These are phyloP conservation scores for Todiramphus saurophagus DNA, from an alignment of 2,113 vertebrate species.

Conservation along the genomic window DNA sequence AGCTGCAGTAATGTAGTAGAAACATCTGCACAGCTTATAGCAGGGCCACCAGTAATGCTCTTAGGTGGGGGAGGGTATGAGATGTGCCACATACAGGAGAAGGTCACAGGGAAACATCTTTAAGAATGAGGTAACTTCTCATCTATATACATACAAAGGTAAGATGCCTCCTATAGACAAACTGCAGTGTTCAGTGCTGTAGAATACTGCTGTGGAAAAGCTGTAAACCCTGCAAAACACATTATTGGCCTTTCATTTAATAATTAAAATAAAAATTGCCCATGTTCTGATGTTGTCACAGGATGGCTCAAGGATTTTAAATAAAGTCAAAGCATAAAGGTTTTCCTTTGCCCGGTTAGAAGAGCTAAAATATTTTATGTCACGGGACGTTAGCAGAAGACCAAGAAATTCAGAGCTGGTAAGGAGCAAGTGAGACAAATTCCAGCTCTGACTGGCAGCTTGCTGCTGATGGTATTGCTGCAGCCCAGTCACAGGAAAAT, in stretches of 20 bases:
- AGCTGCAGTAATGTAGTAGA: conserved; percentile 49
- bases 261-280: neutral
- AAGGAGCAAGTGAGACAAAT: neutral
- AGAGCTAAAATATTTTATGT: neutral
- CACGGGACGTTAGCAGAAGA: neutral
- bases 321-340: neutral
- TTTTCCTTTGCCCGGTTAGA: neutral
- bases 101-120: neutral
- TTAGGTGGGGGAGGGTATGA: neutral
- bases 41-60: conserved; percentile 26
- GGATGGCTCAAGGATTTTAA: neutral
- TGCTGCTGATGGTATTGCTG: neutral
- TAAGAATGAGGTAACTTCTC: neutral
- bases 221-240: neutral
- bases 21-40: conserved; percentile 61
- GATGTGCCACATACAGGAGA: neutral
- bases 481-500: neutral
- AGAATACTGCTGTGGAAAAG: neutral
- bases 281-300: neutral
- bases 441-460: neutral
- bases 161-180: neutral
- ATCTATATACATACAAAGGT: neutral
- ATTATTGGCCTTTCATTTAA: neutral
- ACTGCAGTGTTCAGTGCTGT: neutral
- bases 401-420: neutral